These are phyloP conservation scores for Coremacera marginata DNA, from an alignment of 2,888 invertebrate genomes.

Conservation along the genomic window DNA sequence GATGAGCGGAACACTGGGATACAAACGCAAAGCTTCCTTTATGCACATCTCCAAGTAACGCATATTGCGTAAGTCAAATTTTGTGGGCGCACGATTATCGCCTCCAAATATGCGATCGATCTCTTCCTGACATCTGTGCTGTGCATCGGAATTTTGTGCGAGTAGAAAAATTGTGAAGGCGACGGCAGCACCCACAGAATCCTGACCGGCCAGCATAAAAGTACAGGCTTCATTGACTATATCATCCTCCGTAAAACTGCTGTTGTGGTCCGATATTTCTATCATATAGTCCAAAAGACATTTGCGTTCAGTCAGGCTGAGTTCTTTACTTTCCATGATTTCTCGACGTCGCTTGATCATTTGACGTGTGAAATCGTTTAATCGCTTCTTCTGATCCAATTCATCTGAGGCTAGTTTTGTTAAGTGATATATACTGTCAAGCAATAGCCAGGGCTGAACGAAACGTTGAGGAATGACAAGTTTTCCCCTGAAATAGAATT, in stretches of 20 bases:
- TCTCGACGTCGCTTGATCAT: constrained; percentile 66
- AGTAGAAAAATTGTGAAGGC: constrained; percentile 73
- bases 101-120: constrained; percentile 69
- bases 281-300: constrained; percentile 72
- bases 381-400: constrained; percentile 70
- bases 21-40: constrained; percentile 75
- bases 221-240: constrained; percentile 74
- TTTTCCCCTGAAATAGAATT: constrained; percentile 70
- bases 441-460: constrained; percentile 72
- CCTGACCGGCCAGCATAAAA: constrained; percentile 76
- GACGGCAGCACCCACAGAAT: constrained; percentile 73
- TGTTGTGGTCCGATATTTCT: constrained; percentile 70
- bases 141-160: constrained; percentile 71
- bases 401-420: constrained; percentile 71
- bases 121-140: constrained; percentile 70
- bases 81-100: constrained; percentile 69
- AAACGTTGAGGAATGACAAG: constrained; percentile 71
- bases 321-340: constrained; percentile 52
- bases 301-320: constrained; percentile 56
- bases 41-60: constrained; percentile 78
- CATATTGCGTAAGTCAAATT: constrained; percentile 75
- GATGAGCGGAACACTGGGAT: constrained; percentile 68
- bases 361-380: constrained; percentile 70
- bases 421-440: constrained; percentile 72
- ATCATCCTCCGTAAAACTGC: constrained; percentile 72